Evolutionary conservation across 2,888 invertebrate species (phyloP).

Genomic region (Eupithecia dodoneata): DNA sequence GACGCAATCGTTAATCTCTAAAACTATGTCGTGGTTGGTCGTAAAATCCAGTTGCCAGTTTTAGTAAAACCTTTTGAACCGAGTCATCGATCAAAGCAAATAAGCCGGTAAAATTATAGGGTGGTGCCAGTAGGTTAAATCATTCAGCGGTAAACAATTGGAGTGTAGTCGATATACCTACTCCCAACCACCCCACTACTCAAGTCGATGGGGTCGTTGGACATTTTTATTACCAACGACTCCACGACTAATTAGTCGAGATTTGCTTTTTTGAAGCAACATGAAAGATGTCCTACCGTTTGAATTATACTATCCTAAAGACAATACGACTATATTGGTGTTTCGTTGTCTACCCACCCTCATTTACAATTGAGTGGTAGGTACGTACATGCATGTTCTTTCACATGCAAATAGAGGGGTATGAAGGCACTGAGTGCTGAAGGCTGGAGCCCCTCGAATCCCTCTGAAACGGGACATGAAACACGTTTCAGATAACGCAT

Average conservation of each 20-base stretch:
- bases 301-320: constrained; percentile 17
- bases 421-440: constrained; percentile 43
- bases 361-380: constrained; percentile 53
- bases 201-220: too few relatives aligned
- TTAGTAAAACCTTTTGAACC: too few relatives aligned
- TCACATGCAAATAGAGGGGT: constrained; percentile 69
- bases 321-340: constrained; percentile 36
- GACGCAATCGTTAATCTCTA: too few relatives aligned
- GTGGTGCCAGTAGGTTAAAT: background rate
- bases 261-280: background rate
- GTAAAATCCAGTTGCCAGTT: too few relatives aligned
- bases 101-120: background rate
- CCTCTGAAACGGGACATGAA: constrained; percentile 61
- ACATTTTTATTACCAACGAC: too few relatives aligned
- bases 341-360: constrained; percentile 52
- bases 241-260: too few relatives aligned
- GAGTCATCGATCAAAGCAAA: background rate
- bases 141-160: background rate
- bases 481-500: constrained; percentile 74
- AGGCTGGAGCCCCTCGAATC: constrained; percentile 31
- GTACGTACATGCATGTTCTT: constrained; percentile 58
- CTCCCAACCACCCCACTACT: too few relatives aligned
- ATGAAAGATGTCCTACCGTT: constrained; percentile 19
- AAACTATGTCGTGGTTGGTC: too few relatives aligned
- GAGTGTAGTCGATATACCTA: background rate